Evolutionary conservation across 2,888 invertebrate genomes (phyloP).

Genomic region (Acanthosepion esculentum): DNA sequence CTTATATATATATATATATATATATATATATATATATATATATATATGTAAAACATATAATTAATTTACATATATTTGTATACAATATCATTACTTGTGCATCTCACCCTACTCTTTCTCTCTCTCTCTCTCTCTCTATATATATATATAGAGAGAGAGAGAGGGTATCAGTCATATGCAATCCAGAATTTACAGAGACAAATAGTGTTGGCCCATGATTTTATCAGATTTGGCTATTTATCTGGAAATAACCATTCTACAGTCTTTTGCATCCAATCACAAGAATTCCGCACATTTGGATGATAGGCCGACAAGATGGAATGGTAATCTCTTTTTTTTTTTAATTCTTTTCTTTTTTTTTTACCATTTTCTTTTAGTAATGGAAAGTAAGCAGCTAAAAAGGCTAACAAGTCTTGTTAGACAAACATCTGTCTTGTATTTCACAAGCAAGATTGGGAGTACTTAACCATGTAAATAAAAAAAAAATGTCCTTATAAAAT

Average conservation of each 20-base stretch:
- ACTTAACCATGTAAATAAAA: background rate
- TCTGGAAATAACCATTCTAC: background rate
- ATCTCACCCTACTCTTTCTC: too few species aligned
- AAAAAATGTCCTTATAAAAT: conserved; percentile 13
- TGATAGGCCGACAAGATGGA: background rate
- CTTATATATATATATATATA: too few species aligned
- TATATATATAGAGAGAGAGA: background rate
- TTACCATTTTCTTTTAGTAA: background rate
- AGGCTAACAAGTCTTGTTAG: conserved; percentile 4
- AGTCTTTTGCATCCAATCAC: conserved; percentile 33
- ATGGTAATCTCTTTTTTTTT: background rate
- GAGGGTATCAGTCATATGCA: background rate
- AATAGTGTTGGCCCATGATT: background rate
- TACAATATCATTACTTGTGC: background rate
- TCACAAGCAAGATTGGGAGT: background rate
- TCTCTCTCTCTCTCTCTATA: background rate
- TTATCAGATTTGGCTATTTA: conserved; percentile 33
- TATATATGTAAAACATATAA: background rate
- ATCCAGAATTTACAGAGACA: background rate
- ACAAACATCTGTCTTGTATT: conserved; percentile 21
- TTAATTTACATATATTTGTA: background rate
- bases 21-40: too few species aligned
- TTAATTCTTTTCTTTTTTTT: background rate
- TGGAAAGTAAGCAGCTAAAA: background rate
- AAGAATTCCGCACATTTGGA: background rate